phyloP scores from a whole-genome alignment of 2,113 vertebrate genomes.

The Melanostigma gelatinosum region DNA sequence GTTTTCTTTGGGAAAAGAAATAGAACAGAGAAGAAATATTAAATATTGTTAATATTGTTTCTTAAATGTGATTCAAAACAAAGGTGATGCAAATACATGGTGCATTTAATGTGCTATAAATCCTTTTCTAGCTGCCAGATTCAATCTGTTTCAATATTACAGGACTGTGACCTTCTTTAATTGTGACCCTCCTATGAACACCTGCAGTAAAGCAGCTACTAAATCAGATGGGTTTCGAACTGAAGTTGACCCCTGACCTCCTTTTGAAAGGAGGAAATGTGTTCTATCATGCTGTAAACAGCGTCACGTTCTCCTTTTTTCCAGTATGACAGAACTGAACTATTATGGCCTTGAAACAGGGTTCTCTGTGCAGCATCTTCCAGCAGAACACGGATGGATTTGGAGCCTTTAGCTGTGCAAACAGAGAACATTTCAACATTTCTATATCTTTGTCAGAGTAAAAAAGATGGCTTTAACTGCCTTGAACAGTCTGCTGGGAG shows the following conservation, averaged over 20 bases:
- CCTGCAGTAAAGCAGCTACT: background rate
- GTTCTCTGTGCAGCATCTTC: background rate
- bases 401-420: background rate
- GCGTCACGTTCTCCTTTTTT: background rate
- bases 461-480: background rate
- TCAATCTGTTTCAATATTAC: background rate
- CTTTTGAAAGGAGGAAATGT: background rate
- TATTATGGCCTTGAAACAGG: background rate
- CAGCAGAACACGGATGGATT: background rate
- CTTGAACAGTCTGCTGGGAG: background rate
- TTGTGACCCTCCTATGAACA: background rate
- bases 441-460: background rate
- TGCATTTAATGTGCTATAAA: background rate
- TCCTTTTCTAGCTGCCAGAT: background rate
- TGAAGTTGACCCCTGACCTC: background rate
- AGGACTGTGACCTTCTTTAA: background rate
- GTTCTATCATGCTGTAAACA: background rate
- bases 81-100: background rate
- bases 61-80: background rate
- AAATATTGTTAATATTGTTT: background rate
- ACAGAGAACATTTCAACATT: background rate
- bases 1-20: slow-evolving; percentile 71
- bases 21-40: background rate
- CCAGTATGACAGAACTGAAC: background rate
- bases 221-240: background rate